Evolutionary conservation across 2,113 vertebrate species (phyloP).

Genomic region (Rana temporaria): DNA sequence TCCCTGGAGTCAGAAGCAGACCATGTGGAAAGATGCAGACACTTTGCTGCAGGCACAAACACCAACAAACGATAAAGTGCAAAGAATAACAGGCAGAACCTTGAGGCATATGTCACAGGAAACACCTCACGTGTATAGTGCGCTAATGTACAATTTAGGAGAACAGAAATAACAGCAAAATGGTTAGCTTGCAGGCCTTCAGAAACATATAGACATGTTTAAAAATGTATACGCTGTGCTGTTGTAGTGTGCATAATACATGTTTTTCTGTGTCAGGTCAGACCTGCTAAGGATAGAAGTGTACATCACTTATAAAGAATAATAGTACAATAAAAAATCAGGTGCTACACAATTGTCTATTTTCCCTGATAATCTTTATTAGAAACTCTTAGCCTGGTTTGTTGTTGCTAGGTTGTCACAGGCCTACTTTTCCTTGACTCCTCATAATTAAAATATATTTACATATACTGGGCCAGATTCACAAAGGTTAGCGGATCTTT

Average conservation of each 20-base stretch:
- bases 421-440: too few relatives aligned
- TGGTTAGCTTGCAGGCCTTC: neutral
- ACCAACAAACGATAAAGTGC: slow-evolving; percentile 1
- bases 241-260: neutral
- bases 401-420: too few relatives aligned
- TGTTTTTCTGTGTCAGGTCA: neutral
- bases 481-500: too few relatives aligned
- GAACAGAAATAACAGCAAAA: neutral
- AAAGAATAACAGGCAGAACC: slow-evolving; percentile 12
- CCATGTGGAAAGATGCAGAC: slow-evolving; percentile 13
- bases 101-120: slow-evolving; percentile 16
- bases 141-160: neutral
- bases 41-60: slow-evolving; percentile 25
- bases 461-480: too few relatives aligned
- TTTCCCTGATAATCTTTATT: too few relatives aligned
- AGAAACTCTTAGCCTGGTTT: too few relatives aligned
- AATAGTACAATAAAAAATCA: too few relatives aligned
- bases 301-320: too few relatives aligned
- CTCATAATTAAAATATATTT: too few relatives aligned
- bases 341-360: too few relatives aligned
- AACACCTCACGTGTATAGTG: neutral
- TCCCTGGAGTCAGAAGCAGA: neutral
- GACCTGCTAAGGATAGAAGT: neutral
- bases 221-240: slow-evolving; percentile 7
- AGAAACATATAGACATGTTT: neutral